Evolutionary conservation across 2,888 invertebrate genomes (phyloP).

Genomic region (Chaitophorus viminalis): DNA sequence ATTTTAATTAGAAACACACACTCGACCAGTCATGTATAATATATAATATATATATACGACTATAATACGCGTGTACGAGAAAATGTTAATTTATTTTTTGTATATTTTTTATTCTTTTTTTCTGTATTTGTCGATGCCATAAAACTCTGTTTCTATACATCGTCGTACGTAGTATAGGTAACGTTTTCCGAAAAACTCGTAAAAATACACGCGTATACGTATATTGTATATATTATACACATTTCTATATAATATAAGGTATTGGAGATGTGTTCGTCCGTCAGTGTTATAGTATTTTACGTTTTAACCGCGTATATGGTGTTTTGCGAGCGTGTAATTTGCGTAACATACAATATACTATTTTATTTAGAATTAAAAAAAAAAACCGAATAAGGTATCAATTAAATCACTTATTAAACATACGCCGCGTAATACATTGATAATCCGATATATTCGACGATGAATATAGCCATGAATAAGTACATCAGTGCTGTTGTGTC

Average conservation of each 20-base stretch:
- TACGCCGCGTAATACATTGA: no score
- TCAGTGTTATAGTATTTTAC: not conserved
- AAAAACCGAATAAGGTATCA: no score
- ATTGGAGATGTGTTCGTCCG: no score
- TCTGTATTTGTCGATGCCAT: not conserved
- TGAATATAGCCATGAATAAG: no score
- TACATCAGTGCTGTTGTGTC: no score
- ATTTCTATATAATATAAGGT: no score
- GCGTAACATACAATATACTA: no score
- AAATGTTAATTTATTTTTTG: slow-evolving; percentile 13
- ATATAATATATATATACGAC: not conserved
- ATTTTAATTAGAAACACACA: slow-evolving; percentile 52
- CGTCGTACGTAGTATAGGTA: not conserved
- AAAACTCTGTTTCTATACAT: not conserved
- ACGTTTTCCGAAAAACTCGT: slow-evolving; percentile 1
- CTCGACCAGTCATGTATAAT: not conserved
- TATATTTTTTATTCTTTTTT: no score
- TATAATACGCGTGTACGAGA: not conserved
- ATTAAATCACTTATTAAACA: no score
- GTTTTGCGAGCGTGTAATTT: not conserved
- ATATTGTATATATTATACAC: not conserved
- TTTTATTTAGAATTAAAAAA: no score
- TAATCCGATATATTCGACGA: no score
- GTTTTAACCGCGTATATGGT: not conserved
- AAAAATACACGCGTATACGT: not conserved